phyloP scores from a whole-genome alignment of 2,888 invertebrate genomes.

The Stomorhina lunata region DNA sequence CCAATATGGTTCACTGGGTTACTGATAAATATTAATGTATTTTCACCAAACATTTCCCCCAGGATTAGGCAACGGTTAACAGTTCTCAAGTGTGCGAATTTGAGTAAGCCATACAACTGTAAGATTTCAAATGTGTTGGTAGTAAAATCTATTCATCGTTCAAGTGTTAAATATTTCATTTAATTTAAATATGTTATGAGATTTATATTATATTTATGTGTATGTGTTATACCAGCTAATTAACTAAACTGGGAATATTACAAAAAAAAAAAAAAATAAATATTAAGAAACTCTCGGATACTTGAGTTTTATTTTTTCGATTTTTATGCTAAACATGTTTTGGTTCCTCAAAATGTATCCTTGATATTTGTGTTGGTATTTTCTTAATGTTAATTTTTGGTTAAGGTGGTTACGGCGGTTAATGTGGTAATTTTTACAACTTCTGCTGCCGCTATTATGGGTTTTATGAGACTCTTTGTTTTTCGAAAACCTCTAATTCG shows the following conservation, averaged over 20 bases:
- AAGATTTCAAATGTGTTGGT: background rate
- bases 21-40: too few species aligned
- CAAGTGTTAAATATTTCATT: conserved; percentile 16
- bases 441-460: too few species aligned
- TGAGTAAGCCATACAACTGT: too few species aligned
- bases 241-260: background rate
- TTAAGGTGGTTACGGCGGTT: background rate
- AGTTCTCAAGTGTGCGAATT: background rate
- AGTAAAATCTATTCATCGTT: background rate
- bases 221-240: background rate
- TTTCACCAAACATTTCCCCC: background rate
- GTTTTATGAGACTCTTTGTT: too few species aligned
- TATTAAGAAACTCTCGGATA: background rate
- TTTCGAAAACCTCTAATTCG: background rate
- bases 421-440: background rate
- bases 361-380: conserved; percentile 1
- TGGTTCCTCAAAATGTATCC: background rate
- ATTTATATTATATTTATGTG: conserved; percentile 11
- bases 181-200: conserved; percentile 18
- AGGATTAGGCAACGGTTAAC: background rate
- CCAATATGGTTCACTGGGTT: too few species aligned
- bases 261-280: too few species aligned
- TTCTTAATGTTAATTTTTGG: background rate
- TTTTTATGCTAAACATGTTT: background rate
- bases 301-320: background rate